Base-by-base conservation (phyloP, 1,140 invertebrate species). In the Papilio aristodemus region DNA sequence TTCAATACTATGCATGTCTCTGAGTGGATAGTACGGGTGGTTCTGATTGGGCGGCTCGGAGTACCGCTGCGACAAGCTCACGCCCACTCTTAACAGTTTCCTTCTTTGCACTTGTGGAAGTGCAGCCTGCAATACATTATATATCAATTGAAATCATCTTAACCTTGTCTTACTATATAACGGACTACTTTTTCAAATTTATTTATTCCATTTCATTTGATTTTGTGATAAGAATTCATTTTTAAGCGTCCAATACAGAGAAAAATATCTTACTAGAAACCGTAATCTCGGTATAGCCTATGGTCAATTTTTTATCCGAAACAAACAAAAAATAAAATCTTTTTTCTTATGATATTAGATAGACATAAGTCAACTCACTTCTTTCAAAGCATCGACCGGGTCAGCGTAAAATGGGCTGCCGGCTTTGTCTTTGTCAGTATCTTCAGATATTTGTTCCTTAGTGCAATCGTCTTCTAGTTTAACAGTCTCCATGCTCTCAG, bases 391-490 rank as follows among this genome's bases (percentile, higher is more conserved):
- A 92, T 98, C 97, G 8, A 97, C 96, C 39, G 97, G 97, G 90
- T 98, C 97, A 1, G 97, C 96, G 86, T 98, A 98, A 77, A 97
- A 97, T 0, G 97, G 97, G 85, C 97, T 97, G 10, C 94, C 94
- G 79, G 96, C 94, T 74, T 95, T 95, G 19, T 92, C 92, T 70
- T 91, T 87, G 43, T 91, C 90, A 58, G 85, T 83, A 22, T 89
- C 90, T 50, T 91, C 84, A 57, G 76, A 81, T 67, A 77, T 78
- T 46, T 69, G 69, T 50, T 80, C 79, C 67, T 77, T 83, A 50
- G 68, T 63, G 68, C 71, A 78, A 68, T 87, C 83, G 62, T 91
- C 89, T 76, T 90, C 88, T 54, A 90, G 62, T 80, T 87, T 91
- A 6, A 90, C 83, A 7, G 89, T 91, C 74, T 91, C 89, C 89